Base-by-base conservation (phyloP, 2,888 invertebrate genomes). In the Drosophila testacea region DNA sequence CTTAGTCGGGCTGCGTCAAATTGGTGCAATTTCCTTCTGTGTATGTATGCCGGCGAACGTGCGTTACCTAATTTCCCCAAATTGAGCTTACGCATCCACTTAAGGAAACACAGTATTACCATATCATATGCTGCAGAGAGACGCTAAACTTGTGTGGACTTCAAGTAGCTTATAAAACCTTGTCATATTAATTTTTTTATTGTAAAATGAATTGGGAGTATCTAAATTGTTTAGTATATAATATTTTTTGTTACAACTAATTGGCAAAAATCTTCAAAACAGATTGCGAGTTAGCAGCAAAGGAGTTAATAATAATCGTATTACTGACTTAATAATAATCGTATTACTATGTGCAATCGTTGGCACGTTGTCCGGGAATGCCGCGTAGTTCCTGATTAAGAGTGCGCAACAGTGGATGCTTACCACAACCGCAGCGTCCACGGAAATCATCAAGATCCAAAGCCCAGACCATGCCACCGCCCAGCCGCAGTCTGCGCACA, bases 391-490 rank as follows among this genome's bases (percentile, higher is more conserved):
- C 94, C 69, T 93, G 92, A 79, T 94, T 95, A 36, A 96, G 91
- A 0, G 96, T 95, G 30, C 94, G 94, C 54, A 96, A 91, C 11
- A 96, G 92, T 0, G 96, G 96, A 92, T 95, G 94, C 55, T 94
- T 93, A 4, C 95, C 95, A 91, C 96, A 96, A 6, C 95, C 94
- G 90, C 96, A 96, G 48, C 93, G 92, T 28, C 94, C 95, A 56
- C 94, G 93, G 93, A 96, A 96, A 91, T 96, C 96, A 89, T 96
- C 96, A 80, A 96, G 93, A 92, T 96, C 96, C 27, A 96, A 91
- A 0, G 96, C 96, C 96, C 96, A 96, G 22, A 96, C 93, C 93
- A 96, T 96, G 7, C 95, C 96, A 6, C 96, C 96, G 2, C 96
- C 95, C 28, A 95, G 92, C 0, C 94, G 94, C 36, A 94, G 90